phyloP scores from a whole-genome alignment of 2,888 invertebrate species.

The Caenorhabditis macrosperma region DNA sequence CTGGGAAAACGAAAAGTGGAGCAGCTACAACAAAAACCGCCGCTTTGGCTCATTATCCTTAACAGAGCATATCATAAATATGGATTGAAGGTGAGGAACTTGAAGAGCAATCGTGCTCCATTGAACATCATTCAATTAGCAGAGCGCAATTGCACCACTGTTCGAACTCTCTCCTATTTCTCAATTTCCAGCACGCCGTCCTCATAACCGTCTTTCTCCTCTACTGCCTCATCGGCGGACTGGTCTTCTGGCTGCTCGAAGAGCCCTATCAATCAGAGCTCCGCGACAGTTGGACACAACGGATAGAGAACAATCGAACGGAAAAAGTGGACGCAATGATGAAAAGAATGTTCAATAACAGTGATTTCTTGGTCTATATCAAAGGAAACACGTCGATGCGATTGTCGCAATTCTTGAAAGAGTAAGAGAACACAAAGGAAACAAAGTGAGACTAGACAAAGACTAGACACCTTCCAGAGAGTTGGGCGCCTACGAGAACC shows the following conservation, averaged over 20 bases:
- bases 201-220: constrained; percentile 68
- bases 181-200: constrained; percentile 67
- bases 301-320: constrained; percentile 65
- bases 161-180: neutral
- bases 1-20: constrained; percentile 69
- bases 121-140: too few relatives aligned
- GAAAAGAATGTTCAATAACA: constrained; percentile 72
- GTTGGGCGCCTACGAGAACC: constrained; percentile 59
- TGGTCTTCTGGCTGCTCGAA: constrained; percentile 68
- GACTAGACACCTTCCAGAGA: constrained; percentile 34
- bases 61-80: constrained; percentile 71
- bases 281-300: constrained; percentile 62
- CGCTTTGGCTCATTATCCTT: constrained; percentile 70
- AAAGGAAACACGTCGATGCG: constrained; percentile 65
- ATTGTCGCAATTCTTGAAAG: constrained; percentile 46
- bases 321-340: constrained; percentile 62
- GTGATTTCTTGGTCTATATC: constrained; percentile 68
- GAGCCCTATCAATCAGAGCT: constrained; percentile 65
- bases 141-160: too few relatives aligned
- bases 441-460: neutral
- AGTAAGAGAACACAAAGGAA: constrained; percentile 41
- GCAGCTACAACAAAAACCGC: constrained; percentile 68
- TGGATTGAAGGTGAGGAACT: constrained; percentile 58
- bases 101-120: neutral
- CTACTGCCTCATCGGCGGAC: constrained; percentile 69